Conservation (phyloP, 1,140 invertebrate genomes). For the Cotesia glomerata region DNA sequence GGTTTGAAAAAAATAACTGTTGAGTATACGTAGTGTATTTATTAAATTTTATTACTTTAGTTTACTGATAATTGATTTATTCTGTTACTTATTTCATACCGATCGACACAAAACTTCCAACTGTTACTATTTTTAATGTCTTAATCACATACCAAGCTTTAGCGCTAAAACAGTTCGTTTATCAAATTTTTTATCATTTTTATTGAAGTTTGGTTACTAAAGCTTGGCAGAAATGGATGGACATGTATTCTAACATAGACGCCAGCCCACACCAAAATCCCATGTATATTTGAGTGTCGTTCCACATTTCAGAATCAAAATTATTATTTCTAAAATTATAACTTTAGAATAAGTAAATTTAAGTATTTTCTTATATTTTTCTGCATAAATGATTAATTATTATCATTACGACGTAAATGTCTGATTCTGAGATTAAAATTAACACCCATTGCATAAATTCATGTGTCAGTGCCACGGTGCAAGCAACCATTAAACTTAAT, state of each 20-base stretch:
- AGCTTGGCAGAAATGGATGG: slow-evolving; percentile 56
- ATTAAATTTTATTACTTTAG: too few relatives aligned
- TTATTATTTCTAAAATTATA: neutral
- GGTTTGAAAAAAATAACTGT: neutral
- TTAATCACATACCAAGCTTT: slow-evolving; percentile 49
- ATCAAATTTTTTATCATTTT: neutral
- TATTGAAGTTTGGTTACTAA: slow-evolving; percentile 47
- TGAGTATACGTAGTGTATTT: neutral
- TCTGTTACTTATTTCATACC: slow-evolving; percentile 14
- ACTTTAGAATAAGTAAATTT: too few relatives aligned
- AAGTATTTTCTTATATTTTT: neutral
- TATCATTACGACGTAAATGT: neutral
- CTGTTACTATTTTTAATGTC: slow-evolving; percentile 34
- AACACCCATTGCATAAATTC: slow-evolving; percentile 34
- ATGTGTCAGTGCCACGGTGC: slow-evolving; percentile 63
- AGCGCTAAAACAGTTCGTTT: slow-evolving; percentile 34
- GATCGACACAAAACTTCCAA: slow-evolving; percentile 43
- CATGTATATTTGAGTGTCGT: slow-evolving; percentile 51
- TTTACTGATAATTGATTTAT: neutral
- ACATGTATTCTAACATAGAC: slow-evolving; percentile 63
- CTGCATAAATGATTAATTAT: neutral
- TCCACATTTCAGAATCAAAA: slow-evolving; percentile 30
- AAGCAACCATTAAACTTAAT: slow-evolving; percentile 63
- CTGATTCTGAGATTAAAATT: slow-evolving; percentile 14
- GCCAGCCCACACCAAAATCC: slow-evolving; percentile 65